These are phyloP conservation scores for Laticauda laticaudata DNA, from an alignment of 2,113 vertebrate genomes.

Conservation along the genomic window DNA sequence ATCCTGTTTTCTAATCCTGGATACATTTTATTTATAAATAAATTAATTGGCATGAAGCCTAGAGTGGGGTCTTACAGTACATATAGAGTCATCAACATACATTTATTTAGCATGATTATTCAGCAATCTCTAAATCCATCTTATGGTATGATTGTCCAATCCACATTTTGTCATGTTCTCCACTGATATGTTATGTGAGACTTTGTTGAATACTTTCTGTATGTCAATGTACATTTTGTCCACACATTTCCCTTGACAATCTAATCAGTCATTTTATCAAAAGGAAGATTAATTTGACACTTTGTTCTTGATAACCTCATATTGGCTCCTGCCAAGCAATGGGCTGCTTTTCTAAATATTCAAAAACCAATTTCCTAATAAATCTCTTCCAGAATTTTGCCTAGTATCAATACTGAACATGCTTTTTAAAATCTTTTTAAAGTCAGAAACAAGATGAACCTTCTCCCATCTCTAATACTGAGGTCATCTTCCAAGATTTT, in stretches of 20 bases:
- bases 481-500: background rate
- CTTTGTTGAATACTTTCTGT: background rate
- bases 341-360: background rate
- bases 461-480: background rate
- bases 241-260: background rate
- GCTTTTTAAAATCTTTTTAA: background rate
- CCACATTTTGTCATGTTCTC: background rate
- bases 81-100: background rate
- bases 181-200: background rate
- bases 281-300: background rate
- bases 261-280: background rate
- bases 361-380: background rate
- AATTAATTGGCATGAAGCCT: background rate
- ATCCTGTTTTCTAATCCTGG: background rate
- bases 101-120: background rate
- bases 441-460: background rate
- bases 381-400: background rate
- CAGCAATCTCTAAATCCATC: background rate
- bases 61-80: background rate
- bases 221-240: background rate
- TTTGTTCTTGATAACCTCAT: background rate
- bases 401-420: background rate
- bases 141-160: background rate
- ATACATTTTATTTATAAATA: background rate
- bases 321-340: background rate